Base-by-base conservation (phyloP, 1,140 invertebrate genomes). In the Caenorhabditis inopinata region DNA sequence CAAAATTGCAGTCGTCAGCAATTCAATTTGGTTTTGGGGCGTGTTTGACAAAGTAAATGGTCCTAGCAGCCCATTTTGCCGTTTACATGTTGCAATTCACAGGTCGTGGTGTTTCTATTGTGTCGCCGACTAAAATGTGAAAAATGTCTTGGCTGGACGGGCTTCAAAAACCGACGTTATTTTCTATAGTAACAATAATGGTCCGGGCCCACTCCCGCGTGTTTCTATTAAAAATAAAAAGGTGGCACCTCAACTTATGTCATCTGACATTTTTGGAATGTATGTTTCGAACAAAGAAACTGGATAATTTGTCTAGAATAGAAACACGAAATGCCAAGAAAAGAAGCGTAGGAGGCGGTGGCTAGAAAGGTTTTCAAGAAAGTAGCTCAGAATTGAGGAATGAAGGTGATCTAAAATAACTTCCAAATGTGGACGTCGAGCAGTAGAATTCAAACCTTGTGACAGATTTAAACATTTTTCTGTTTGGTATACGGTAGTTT, bases 211-310 rank as follows among this genome's bases (percentile, higher is more conserved):
- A 42, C 32, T 58, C 7, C n/a, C 3, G 27, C n/a, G 32, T 38
- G 58, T 68, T 68, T 68, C 58, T 68, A 68, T 68, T 29, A 68
- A 51, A 68, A 68, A n/a, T n/a, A n/a, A n/a, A 42, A 42, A 5
- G 38, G 58, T 35, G 32, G 58, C 32, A 2, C 58, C 58, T 68
- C 58, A 68, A 68, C 21, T 68, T 68, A 68, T 68, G 58, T 68
- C 58, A 68, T 68, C 32, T 68, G 58, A 68, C 58, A 68, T 68
- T 68, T 68, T 68, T 68, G 58, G 58, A 38, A 42, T 38, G n/a
- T n/a, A n/a, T n/a, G 32, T 38, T 74, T 47, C 42, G 23, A 74
- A 27, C 0, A 76, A 32, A 76, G 75, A 76, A 38, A 75, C 48
- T 16, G 29, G 48, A 76, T 76, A 48, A 49, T 76, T 76, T 47